These are phyloP conservation scores for Nebria ingens DNA, from an alignment of 1,140 invertebrate genomes.

Conservation along the genomic window DNA sequence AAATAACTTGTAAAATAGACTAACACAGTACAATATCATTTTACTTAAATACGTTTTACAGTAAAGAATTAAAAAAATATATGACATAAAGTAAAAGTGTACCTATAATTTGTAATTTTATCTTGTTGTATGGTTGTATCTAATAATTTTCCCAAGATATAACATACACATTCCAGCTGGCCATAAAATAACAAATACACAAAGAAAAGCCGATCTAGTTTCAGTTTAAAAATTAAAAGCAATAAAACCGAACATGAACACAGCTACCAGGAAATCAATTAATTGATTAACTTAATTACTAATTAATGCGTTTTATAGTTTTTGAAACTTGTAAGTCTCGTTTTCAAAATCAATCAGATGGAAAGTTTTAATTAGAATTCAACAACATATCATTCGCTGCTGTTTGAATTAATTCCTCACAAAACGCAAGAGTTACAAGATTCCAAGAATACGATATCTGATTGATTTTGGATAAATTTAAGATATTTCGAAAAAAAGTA, in stretches of 20 bases:
- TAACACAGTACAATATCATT: too few species aligned
- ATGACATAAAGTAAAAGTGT: not conserved
- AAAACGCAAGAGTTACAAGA: not conserved
- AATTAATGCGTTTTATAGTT: slow-evolving; percentile 1
- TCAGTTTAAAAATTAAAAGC: too few species aligned
- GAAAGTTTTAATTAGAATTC: not conserved
- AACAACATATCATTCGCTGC: too few species aligned
- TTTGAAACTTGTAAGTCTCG: not conserved
- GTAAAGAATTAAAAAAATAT: too few species aligned
- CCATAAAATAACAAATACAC: too few species aligned
- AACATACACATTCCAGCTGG: not conserved
- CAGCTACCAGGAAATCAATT: slow-evolving; percentile 2
- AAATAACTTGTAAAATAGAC: too few species aligned
- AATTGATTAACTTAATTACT: not conserved
- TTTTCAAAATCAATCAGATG: not conserved
- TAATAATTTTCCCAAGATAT: not conserved
- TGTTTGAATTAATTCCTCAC: not conserved
- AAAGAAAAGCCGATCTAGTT: too few species aligned
- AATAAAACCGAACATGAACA: too few species aligned
- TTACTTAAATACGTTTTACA: too few species aligned
- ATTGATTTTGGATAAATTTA: not conserved
- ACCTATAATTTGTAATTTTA: too few species aligned
- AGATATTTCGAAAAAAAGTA: too few species aligned
- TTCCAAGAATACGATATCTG: not conserved
- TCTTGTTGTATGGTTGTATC: too few species aligned